phyloP scores from a whole-genome alignment of 92 coral and sea anemone genomes.

The Phenganax subtilis region DNA sequence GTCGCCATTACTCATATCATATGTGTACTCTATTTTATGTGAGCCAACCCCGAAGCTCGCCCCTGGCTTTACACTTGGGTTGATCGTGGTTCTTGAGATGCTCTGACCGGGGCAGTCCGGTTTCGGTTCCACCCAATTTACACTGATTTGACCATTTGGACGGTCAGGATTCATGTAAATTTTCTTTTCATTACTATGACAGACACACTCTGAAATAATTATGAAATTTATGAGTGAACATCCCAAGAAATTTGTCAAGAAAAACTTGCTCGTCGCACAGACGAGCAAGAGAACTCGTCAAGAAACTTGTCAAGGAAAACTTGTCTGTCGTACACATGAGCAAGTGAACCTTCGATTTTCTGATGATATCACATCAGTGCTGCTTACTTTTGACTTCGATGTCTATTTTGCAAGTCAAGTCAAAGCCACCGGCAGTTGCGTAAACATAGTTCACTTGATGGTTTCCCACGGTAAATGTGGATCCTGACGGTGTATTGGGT shows the following conservation, averaged over 20 bases:
- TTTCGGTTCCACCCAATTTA: slow-evolving; percentile 10
- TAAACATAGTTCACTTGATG: slow-evolving; percentile 9
- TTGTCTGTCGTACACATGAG: background rate
- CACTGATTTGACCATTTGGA: background rate
- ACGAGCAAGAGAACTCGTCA: too few species aligned
- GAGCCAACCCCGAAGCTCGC: slow-evolving; percentile 10
- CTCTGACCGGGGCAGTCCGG: background rate
- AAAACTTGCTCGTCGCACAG: too few species aligned
- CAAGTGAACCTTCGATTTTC: background rate
- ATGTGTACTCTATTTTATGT: background rate
- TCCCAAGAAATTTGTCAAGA: too few species aligned
- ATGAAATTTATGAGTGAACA: too few species aligned
- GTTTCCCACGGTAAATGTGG: background rate
- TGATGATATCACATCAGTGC: background rate
- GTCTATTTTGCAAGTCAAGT: background rate
- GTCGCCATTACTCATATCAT: background rate
- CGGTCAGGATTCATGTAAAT: background rate
- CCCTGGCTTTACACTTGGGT: background rate
- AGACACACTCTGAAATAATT: slow-evolving; percentile 6
- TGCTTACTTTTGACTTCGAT: background rate
- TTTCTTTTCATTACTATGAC: background rate
- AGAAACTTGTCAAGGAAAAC: background rate
- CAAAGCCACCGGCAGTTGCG: background rate
- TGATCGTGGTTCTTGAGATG: background rate
- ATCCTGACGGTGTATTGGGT: background rate